phyloP scores from a whole-genome alignment of 1,140 invertebrate species.

The Diorhabda elongata region DNA sequence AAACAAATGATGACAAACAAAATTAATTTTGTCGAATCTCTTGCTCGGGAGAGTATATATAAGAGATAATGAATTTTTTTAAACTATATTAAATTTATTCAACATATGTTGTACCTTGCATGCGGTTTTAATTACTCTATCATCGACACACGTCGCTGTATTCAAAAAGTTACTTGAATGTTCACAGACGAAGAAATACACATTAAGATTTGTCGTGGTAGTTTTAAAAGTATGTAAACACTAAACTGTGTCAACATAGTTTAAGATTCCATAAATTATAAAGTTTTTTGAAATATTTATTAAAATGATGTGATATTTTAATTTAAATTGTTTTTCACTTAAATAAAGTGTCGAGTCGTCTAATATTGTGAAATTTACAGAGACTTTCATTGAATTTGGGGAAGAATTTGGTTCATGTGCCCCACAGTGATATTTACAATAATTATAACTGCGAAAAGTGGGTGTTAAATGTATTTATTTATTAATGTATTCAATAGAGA shows the following conservation, averaged over 20 bases:
- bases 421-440: not conserved
- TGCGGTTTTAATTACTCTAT: not conserved
- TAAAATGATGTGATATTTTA: conserved; percentile 2
- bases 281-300: conserved; percentile 14
- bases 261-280: conserved; percentile 8
- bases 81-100: no score
- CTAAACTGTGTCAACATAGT: conserved; percentile 17
- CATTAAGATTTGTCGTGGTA: not conserved
- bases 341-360: not conserved
- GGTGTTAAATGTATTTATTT: conserved; percentile 21
- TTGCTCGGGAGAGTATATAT: no score
- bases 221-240: conserved; percentile 19
- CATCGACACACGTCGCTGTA: conserved; percentile 5
- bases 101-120: not conserved
- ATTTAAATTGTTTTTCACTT: conserved; percentile 6
- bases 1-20: no score
- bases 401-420: conserved; percentile 12
- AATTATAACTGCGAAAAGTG: conserved; percentile 18
- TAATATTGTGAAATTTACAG: not conserved
- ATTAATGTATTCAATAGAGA: conserved; percentile 15
- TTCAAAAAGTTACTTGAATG: not conserved
- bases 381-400: conserved; percentile 5
- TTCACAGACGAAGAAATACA: not conserved
- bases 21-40: no score
- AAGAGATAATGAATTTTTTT: no score